phyloP scores from a whole-genome alignment of 2,113 vertebrate genomes.

The Pedetes capensis region DNA sequence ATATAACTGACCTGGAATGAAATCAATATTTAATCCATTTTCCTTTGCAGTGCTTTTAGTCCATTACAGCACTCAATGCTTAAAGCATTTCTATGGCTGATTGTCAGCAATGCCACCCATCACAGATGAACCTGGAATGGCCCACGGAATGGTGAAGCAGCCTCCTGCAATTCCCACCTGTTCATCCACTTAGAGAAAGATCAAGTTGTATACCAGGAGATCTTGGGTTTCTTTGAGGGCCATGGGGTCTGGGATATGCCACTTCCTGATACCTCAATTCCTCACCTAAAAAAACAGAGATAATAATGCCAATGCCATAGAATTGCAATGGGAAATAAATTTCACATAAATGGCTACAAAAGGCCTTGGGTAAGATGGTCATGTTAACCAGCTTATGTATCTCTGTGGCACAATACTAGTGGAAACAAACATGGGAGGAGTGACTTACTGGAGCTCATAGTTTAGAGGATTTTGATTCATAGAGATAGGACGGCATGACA shows the following conservation, averaged over 20 bases:
- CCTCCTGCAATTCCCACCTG: background rate
- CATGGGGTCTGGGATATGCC: background rate
- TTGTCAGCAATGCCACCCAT: background rate
- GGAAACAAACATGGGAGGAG: too few species aligned
- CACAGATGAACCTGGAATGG: background rate
- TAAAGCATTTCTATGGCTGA: slow-evolving; percentile 6
- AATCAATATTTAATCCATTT: slow-evolving; percentile 66
- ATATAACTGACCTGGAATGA: slow-evolving; percentile 62
- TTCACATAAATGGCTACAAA: background rate
- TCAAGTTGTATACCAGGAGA: background rate
- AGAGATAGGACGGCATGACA: too few species aligned
- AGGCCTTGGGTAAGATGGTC: too few species aligned
- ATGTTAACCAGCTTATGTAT: too few species aligned
- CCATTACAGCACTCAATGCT: slow-evolving; percentile 4
- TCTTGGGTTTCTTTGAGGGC: background rate
- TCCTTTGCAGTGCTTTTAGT: slow-evolving; percentile 60
- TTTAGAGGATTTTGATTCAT: too few species aligned
- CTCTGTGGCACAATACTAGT: too few species aligned
- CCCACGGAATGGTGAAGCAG: background rate
- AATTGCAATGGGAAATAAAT: background rate
- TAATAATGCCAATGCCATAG: background rate
- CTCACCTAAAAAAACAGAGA: background rate
- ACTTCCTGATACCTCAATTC: background rate
- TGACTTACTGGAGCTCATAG: too few species aligned
- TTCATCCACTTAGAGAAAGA: background rate